These are phyloP conservation scores for Barbus barbus DNA, from an alignment of 2,113 vertebrate species.

Conservation along the genomic window DNA sequence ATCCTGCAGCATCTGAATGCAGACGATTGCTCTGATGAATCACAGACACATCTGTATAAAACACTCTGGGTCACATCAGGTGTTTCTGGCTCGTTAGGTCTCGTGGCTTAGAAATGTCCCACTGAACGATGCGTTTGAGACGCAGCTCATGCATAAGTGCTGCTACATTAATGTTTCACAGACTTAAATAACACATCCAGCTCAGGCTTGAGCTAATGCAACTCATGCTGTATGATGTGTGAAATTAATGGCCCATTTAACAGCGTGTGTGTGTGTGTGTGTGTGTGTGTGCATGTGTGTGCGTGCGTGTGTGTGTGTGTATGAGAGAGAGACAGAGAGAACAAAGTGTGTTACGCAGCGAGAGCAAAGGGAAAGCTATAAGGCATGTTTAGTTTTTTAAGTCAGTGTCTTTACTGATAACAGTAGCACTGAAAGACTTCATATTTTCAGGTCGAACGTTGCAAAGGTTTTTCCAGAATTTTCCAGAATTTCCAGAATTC, in stretches of 20 bases:
- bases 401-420: too few relatives aligned
- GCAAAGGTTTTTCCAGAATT: too few relatives aligned
- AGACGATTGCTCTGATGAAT: background rate
- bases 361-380: too few relatives aligned
- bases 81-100: too few relatives aligned
- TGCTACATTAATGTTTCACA: conserved; percentile 5
- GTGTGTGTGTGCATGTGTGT: conserved; percentile 1
- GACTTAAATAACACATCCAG: conserved; percentile 14
- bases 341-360: too few relatives aligned
- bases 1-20: too few relatives aligned
- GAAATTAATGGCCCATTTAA: conserved; percentile 1
- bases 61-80: background rate
- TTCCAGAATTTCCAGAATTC: too few relatives aligned
- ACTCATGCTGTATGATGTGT: background rate
- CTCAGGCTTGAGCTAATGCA: background rate
- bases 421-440: too few relatives aligned
- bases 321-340: too few relatives aligned
- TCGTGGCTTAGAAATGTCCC: background rate
- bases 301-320: background rate
- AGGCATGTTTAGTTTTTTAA: too few relatives aligned
- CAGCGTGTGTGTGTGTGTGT: background rate
- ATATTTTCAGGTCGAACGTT: too few relatives aligned
- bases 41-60: background rate
- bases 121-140: background rate
- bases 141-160: background rate